Percentiles rank a stretch among this genome's conserved stretches.
Conservation (phyloP, 1,140 invertebrate genomes). For the Stegodyphus mimosarum region DNA sequence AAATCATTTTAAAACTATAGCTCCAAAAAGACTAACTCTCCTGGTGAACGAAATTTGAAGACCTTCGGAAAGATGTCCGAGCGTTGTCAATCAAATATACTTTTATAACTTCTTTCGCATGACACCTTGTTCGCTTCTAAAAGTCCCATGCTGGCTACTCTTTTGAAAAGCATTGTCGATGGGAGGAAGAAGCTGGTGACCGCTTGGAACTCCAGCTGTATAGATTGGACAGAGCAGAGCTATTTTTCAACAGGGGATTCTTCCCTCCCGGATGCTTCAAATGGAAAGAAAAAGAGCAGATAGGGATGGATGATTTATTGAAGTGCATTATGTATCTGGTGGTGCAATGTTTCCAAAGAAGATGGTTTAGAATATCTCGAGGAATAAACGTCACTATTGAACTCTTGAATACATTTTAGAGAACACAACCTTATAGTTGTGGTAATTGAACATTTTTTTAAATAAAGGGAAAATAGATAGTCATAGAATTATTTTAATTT, state of each 20-base stretch:
- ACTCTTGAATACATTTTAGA: no score
- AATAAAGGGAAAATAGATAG: no score
- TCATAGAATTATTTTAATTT: no score
- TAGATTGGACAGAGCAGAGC: constrained; percentile 26
- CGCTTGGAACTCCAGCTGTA: constrained; percentile 16
- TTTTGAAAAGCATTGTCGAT: not conserved
- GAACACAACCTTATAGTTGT: no score
- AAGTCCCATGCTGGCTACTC: not conserved
- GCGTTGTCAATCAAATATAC: constrained; percentile 55
- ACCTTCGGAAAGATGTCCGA: constrained; percentile 32
- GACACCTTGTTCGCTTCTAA: constrained; percentile 44
- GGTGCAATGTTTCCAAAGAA: constrained; percentile 21
- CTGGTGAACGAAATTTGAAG: constrained; percentile 48
- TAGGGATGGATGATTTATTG: constrained; percentile 42
- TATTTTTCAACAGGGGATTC: constrained; percentile 29
- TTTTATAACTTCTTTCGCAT: constrained; percentile 39
- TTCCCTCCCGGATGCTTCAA: not conserved
- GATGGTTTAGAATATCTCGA: not conserved
- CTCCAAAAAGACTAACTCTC: constrained; percentile 3
- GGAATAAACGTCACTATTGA: no score
- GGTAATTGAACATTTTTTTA: no score
- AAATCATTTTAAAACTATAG: no score
- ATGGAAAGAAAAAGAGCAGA: constrained; percentile 1
- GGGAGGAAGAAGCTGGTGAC: constrained; percentile 20
- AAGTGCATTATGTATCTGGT: constrained; percentile 30